Evolutionary conservation across 1,140 invertebrate species (phyloP), one percentile per base, ranked within the genome.

Genomic region (Pinna nobilis): DNA sequence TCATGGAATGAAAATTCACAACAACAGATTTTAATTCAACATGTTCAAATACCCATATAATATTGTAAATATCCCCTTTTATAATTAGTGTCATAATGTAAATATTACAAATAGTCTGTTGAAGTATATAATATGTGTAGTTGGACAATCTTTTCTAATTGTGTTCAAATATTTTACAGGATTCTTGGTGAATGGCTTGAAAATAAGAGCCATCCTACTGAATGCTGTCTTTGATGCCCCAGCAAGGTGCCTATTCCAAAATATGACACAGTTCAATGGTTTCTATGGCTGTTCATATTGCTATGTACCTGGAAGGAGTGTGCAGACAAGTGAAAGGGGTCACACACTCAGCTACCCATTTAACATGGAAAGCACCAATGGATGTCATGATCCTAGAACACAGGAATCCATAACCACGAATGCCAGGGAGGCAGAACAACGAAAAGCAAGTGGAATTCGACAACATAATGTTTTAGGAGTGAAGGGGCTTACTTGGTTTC

Each of bases 211-310:
- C 11, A 47, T 65, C 33, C 30, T 49, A 18, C 23, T 53, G 9
- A 55, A 55, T 39, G 30, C 30, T 15, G 41, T 51, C 3, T 66
- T 66, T 28, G 63, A 66, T 51, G 13, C 47, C 18, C 63, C 41
- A 32, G 63, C 63, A 18, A 66, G 47, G 23, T 66, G 63, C 47
- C 44, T 50, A 3, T 66, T 66, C 47, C 20, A 30, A 13, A 51
- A 66, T 15, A 66, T 66, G 41, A 33, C 35, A 0, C 41, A 66
- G 32, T 66, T 66, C 32, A 51, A 67, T 39, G 65, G 65, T n/a
- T 67, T 55, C 20, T 23, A 55, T 55, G 65, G 65, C 1, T 67
- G 65, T 25, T 50, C 65, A 33, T 67, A 55, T 53, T 67, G 49
- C 23, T 39, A 11, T 5, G n/a, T 20, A 3, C 65, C 32, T 20